Conservation (phyloP, 2,888 invertebrate species). For the Macrophya annulata region DNA sequence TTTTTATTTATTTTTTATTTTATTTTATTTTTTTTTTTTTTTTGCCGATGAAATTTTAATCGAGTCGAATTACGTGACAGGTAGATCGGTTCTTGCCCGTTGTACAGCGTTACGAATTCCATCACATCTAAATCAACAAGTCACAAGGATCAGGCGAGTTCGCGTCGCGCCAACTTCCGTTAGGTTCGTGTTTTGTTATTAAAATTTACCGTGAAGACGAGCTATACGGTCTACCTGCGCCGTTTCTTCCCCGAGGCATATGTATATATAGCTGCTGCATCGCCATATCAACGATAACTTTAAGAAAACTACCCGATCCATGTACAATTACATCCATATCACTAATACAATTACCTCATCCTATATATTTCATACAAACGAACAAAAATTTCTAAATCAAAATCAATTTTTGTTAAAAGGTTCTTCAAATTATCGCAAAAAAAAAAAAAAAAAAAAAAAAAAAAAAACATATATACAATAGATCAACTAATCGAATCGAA, state of each 20-base stretch:
- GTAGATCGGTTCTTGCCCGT: slow-evolving; percentile 55
- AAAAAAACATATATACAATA: background rate
- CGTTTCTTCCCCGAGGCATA: background rate
- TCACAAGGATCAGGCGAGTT: slow-evolving; percentile 39
- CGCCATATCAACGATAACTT: background rate
- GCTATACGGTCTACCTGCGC: slow-evolving; percentile 5
- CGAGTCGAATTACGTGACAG: slow-evolving; percentile 64
- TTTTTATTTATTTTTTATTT: background rate
- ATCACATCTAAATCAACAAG: slow-evolving; percentile 60
- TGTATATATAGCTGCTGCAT: background rate
- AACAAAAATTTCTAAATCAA: background rate
- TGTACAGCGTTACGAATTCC: slow-evolving; percentile 58
- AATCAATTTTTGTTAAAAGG: too few species aligned
- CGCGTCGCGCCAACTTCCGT: slow-evolving; percentile 52
- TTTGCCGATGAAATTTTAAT: slow-evolving; percentile 61
- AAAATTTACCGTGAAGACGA: slow-evolving; percentile 54
- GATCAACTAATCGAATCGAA: background rate
- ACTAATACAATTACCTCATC: too few species aligned
- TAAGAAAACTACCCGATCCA: background rate
- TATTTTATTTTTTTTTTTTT: background rate
- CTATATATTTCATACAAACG: too few species aligned
- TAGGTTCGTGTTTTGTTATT: slow-evolving; percentile 50
- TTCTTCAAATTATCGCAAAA: background rate
- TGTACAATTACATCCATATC: background rate
- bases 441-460: slow-evolving; percentile 45